Evolutionary conservation across 2,113 vertebrate genomes (phyloP).

Genomic region (Onychorhynchus coronatus): DNA sequence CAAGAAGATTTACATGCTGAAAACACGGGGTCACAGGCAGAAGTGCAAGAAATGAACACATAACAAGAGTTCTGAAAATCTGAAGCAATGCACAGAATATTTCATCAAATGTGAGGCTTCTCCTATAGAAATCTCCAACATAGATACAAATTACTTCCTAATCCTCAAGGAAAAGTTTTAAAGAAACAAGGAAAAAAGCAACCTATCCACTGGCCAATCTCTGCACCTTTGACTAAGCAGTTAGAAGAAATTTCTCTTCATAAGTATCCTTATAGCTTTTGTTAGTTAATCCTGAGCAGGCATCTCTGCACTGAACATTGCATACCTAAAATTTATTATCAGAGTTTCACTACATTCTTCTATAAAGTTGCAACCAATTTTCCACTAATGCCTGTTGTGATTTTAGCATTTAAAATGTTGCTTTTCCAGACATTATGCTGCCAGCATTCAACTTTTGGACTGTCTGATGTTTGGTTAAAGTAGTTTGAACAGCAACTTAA

Average conservation of each 20-base stretch:
- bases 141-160: conserved; percentile 9
- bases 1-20: background rate
- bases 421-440: background rate
- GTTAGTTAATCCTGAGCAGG: background rate
- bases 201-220: background rate
- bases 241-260: background rate
- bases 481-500: conserved; percentile 24
- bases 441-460: background rate
- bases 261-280: background rate
- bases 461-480: conserved; percentile 23
- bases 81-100: background rate
- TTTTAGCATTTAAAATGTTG: background rate
- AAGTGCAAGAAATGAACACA: background rate
- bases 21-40: background rate
- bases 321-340: background rate
- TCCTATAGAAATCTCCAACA: background rate
- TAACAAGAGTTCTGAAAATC: background rate
- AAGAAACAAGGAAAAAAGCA: background rate
- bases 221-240: background rate
- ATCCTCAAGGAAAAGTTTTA: background rate
- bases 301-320: background rate
- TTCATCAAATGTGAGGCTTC: background rate
- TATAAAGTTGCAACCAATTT: background rate
- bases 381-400: background rate
- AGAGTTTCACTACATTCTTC: background rate